Base-by-base conservation (phyloP, 2,888 invertebrate genomes). In the Cryptosula pallasiana region DNA sequence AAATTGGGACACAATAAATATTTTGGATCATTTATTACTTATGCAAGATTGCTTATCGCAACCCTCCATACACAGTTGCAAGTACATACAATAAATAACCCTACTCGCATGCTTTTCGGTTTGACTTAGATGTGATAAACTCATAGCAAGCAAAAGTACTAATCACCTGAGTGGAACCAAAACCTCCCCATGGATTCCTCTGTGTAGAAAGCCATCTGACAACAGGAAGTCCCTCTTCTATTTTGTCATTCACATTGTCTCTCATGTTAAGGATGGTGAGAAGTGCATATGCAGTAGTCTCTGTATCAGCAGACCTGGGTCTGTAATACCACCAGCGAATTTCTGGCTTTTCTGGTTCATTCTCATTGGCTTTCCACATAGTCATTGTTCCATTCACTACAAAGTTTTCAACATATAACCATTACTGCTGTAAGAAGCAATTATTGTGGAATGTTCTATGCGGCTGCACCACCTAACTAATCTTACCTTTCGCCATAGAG, bases 261-360 rank as follows among this genome's bases (percentile, higher is more conserved):
- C 35, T 54, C 9, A 32, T 36, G 45, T 54, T 54, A 16, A 89
- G 80, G 78, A 88, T 89, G 0, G 92, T 90, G 72, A 94, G 87
- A 72, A 97, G 86, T 0, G 91, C 92, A 84, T 96, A 97, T 0
- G 95, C 90, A 0, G 96, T 95, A 77, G 93, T 92, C 83, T 93
- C 93, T 1, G 96, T 89, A 77, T 91, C 90, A 0, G 91, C 89
- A 0, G 92, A 90, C 74, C 89, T 88, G 0, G 92, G 90, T 74
- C 89, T 84, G 55, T 86, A 84, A 77, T 79, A 74, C 69, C 58
- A 72, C 63, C 63, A 63, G 63, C 32, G 63, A 13, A 63, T 63
- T n/a, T 5, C n/a, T 63, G 63, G 63, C 9, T 27, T 16, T 32
- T 63, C 74, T 73, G 5, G 71, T 75, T 35, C 73, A 73, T 71